Evolutionary conservation across 2,797 vertebrate species (phyloP).

Genomic region (Astyanax mexicanus): DNA sequence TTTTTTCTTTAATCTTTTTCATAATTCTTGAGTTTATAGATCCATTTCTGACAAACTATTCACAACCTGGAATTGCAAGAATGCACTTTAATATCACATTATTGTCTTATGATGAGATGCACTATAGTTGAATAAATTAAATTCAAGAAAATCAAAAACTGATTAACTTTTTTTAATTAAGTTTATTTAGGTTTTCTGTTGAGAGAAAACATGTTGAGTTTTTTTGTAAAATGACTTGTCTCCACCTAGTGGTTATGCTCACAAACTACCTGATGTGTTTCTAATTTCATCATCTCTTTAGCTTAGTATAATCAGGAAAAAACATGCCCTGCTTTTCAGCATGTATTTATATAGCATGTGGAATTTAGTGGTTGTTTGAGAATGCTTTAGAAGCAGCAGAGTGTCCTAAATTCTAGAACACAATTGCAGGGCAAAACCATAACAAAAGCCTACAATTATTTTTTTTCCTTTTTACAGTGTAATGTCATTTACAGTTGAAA

Average conservation of each 20-base stretch:
- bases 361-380: no score
- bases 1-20: constrained; percentile 10
- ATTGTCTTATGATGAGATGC: constrained; percentile 20
- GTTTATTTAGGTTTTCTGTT: no score
- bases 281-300: background rate
- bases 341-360: no score
- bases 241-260: constrained; percentile 65
- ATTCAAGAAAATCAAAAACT: background rate
- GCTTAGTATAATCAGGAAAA: background rate
- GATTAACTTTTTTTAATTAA: background rate
- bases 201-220: background rate
- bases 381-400: no score
- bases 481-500: no score
- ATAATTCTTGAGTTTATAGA: background rate
- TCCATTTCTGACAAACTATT: background rate
- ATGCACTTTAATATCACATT: constrained; percentile 34
- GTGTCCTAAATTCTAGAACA: no score
- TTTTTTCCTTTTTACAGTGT: no score
- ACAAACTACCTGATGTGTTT: background rate
- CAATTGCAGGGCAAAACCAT: no score
- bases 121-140: constrained; percentile 33
- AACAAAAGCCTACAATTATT: no score
- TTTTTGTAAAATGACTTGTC: constrained; percentile 49
- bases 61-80: constrained; percentile 6
- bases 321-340: no score